Percentiles rank a stretch among this genome's conserved stretches.
phyloP scores from a whole-genome alignment of 2,797 vertebrate species.

The Choloepus didactylus region DNA sequence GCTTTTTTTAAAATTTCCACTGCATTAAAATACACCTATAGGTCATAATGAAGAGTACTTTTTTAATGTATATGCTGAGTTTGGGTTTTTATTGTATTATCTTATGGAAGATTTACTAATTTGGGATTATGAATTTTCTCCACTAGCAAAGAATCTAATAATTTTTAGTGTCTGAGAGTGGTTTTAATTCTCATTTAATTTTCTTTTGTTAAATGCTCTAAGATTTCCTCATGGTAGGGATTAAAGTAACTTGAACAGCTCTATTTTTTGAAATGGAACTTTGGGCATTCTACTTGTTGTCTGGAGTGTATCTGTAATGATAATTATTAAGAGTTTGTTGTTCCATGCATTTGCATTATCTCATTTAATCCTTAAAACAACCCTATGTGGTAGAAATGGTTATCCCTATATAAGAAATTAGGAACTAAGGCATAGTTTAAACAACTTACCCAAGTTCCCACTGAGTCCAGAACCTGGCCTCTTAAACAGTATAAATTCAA shows the following conservation, averaged over 20 bases:
- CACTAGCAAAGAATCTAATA: not conserved
- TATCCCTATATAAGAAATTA: conserved; percentile 14
- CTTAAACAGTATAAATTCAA: conserved; percentile 54
- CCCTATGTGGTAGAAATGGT: conserved; percentile 35
- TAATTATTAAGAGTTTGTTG: not conserved
- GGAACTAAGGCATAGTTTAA: conserved; percentile 41
- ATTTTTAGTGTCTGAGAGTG: not conserved
- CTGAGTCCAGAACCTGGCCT: not conserved
- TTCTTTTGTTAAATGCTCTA: conserved; percentile 13
- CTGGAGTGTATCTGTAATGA: not conserved
- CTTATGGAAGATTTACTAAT: not conserved
- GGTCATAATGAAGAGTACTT: not conserved
- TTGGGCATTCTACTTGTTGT: not conserved
- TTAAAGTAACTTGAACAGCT: not conserved
- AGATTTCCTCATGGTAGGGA: not conserved
- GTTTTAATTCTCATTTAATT: conserved; percentile 2
- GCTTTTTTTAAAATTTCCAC: not conserved
- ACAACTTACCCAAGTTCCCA: not conserved
- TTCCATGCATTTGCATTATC: conserved; percentile 17
- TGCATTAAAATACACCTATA: not conserved
- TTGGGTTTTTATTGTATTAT: conserved; percentile 11
- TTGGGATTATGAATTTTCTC: not conserved
- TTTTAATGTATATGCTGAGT: not conserved
- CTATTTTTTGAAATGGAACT: conserved; percentile 19
- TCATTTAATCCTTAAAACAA: conserved; percentile 56